Conservation (phyloP, 2,888 invertebrate species). For the Nyleta sp. region DNA sequence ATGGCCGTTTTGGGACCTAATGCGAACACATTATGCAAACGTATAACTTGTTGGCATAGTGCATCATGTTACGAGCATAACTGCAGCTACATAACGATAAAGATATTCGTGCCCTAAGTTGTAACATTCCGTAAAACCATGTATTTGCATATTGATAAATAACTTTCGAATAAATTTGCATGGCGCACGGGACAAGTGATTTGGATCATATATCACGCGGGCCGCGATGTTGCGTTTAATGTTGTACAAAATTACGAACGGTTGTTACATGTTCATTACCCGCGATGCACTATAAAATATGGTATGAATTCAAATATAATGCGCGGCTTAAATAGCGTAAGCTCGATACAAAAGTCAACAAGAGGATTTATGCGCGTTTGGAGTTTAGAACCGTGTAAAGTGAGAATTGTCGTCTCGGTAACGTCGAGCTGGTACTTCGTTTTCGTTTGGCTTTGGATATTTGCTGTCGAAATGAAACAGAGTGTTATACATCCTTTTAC, state of each 20-base stretch:
- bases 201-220: constrained; percentile 27
- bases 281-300: constrained; percentile 36
- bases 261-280: constrained; percentile 59
- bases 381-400: constrained; percentile 46
- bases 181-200: constrained; percentile 1
- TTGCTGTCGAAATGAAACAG: constrained; percentile 16
- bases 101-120: constrained; percentile 14
- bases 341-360: constrained; percentile 49
- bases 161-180: constrained; percentile 37
- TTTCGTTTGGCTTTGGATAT: constrained; percentile 46
- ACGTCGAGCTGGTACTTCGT: constrained; percentile 25
- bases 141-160: constrained; percentile 44
- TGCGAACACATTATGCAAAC: too few species aligned
- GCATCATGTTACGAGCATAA: constrained; percentile 1
- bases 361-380: constrained; percentile 37
- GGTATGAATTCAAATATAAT: constrained; percentile 45
- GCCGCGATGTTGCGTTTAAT: constrained; percentile 27
- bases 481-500: too few species aligned
- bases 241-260: constrained; percentile 46
- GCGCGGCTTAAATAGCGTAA: constrained; percentile 37
- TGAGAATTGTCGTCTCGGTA: constrained; percentile 38
- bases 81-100: constrained; percentile 10
- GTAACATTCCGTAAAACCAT: constrained; percentile 17
- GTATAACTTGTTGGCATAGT: constrained; percentile 5
- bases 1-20: too few species aligned